Conservation (phyloP, 1,140 invertebrate genomes). For the Pemphigus obesinymphae region DNA sequence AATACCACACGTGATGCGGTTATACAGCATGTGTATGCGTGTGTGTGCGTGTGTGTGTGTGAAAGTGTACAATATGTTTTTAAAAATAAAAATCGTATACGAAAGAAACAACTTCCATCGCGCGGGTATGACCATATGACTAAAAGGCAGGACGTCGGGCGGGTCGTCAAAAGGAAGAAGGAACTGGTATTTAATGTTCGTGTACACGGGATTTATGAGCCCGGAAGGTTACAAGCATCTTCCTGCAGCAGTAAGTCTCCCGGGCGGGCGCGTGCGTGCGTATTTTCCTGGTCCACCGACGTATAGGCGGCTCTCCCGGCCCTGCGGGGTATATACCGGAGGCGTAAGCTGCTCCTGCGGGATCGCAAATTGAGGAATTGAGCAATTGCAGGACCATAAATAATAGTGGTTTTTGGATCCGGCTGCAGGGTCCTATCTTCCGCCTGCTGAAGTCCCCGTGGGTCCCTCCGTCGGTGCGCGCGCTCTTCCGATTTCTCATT, state of each 20-base stretch:
- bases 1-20: not conserved
- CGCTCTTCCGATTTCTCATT: not conserved
- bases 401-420: constrained; percentile 2
- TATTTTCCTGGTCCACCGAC: not conserved
- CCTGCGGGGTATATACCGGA: not conserved
- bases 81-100: not conserved
- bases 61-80: too few relatives aligned
- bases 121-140: not conserved
- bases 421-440: not conserved
- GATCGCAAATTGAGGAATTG: constrained; percentile 3
- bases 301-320: not conserved
- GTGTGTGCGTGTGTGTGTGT: too few relatives aligned
- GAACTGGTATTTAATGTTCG: not conserved
- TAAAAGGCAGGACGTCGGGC: not conserved
- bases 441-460: not conserved
- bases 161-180: too few relatives aligned
- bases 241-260: not conserved
- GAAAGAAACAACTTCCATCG: not conserved
- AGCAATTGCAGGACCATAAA: not conserved
- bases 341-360: not conserved
- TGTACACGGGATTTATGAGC: constrained; percentile 1
- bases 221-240: constrained; percentile 9
- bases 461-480: not conserved
- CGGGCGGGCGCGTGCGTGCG: not conserved
- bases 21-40: not conserved